Evolutionary conservation across 2,888 invertebrate species (phyloP).

Genomic region (Apotomis betuletana): DNA sequence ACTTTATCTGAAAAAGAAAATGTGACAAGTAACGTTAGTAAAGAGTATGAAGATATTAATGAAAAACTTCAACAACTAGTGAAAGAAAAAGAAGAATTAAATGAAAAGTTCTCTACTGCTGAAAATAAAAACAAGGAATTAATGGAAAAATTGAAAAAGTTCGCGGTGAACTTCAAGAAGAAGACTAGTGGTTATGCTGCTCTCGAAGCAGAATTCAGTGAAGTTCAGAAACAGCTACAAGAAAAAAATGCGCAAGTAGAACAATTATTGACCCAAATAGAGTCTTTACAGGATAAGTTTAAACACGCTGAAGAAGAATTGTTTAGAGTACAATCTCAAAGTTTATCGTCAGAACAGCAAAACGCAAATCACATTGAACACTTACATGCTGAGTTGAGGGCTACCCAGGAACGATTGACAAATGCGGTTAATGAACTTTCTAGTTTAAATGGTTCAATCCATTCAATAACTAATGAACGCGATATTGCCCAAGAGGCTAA

Average conservation of each 20-base stretch:
- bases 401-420: constrained; percentile 56
- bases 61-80: constrained; percentile 68
- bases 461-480: constrained; percentile 60
- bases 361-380: constrained; percentile 58
- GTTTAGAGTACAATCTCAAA: constrained; percentile 62
- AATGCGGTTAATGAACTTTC: constrained; percentile 57
- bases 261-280: constrained; percentile 65
- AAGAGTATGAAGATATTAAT: constrained; percentile 72
- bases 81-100: constrained; percentile 70
- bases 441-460: constrained; percentile 57
- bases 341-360: constrained; percentile 60
- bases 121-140: constrained; percentile 87
- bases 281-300: constrained; percentile 70
- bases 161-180: constrained; percentile 90
- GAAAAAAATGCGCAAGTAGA: constrained; percentile 64
- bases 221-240: constrained; percentile 65
- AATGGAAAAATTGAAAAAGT: constrained; percentile 90
- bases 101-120: constrained; percentile 66
- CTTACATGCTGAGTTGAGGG: constrained; percentile 57
- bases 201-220: constrained; percentile 81
- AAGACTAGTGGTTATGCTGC: constrained; percentile 86
- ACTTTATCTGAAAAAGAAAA: constrained; percentile 82
- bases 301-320: constrained; percentile 73
- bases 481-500: constrained; percentile 61
- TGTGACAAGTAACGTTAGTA: constrained; percentile 72